Conservation (phyloP, 2,888 invertebrate genomes). For the Stramonita haemastoma region DNA sequence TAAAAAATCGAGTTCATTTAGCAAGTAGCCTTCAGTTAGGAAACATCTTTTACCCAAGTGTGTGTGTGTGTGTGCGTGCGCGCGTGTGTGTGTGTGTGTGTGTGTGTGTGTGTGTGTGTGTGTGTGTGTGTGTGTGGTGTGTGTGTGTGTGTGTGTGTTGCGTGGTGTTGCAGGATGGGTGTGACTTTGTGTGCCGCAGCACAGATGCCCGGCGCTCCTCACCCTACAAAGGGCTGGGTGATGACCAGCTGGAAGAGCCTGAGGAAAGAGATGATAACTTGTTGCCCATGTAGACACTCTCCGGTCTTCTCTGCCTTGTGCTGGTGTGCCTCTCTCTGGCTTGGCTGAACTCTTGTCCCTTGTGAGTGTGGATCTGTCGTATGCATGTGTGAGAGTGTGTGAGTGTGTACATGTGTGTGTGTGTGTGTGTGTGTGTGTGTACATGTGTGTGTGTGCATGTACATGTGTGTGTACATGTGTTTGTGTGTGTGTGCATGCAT, state of each 20-base stretch:
- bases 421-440: neutral
- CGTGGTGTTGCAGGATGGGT: conserved; percentile 73
- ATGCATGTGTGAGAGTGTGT: neutral
- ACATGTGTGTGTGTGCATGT: neutral
- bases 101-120: no score
- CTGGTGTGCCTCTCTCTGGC: conserved; percentile 14
- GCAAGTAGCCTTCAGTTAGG: no score
- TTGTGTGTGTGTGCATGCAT: neutral
- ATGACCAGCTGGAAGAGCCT: conserved; percentile 71
- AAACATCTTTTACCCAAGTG: no score
- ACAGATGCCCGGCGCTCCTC: conserved; percentile 61
- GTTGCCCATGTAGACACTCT: conserved; percentile 71
- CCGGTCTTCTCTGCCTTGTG: neutral
- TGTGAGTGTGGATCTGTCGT: neutral
- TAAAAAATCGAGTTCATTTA: no score
- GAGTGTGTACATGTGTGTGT: conserved; percentile 5
- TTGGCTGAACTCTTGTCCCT: neutral
- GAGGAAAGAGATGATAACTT: conserved; percentile 73
- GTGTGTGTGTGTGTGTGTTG: no score
- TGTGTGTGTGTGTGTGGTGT: no score
- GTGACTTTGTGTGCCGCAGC: conserved; percentile 75
- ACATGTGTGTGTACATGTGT: neutral
- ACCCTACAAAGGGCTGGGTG: conserved; percentile 76
- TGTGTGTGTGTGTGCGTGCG: no score
- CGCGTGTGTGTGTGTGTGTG: no score